Evolutionary conservation across 2,888 invertebrate genomes (phyloP), one percentile per base, ranked within the genome.

Genomic region (Drosophila prolongata): DNA sequence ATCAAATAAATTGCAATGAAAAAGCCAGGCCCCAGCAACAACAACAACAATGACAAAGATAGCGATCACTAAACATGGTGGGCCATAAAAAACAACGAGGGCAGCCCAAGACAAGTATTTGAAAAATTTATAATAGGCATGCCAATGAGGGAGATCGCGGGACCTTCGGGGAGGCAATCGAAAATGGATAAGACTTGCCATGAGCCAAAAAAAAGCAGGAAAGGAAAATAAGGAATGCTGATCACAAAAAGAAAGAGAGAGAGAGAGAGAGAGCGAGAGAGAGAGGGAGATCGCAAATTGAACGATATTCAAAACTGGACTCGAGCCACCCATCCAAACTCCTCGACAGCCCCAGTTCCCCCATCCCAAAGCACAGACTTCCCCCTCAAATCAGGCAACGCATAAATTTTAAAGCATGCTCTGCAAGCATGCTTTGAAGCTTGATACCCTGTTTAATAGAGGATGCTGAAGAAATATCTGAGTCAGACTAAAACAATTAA

Each of bases 1-100:
- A 83, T 87, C 82, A 83, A 83, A 83, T 83, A 83, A 83, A 83
- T 83, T 82, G 87, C 82, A 87, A 77, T 71, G 77, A 80, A 82
- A 77, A 66, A 65, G 59, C 24, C 62, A 40, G 42, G 40, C 57
- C 46, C 50, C 59, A 61, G 38, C 75, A 47, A 35, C 19, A 71
- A 60, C 19, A 71, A 60, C 43, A 47, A 67, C 75, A 75, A 75
- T 66, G 74, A 74, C 74, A 72, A 72, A 54, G 82, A 83, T 83
- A 67, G 86, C 86, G 79, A 83, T 83, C 82, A 72, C 73, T 65
- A 66, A 85, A 77, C 77, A 85, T 83, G 88, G 82, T 87, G 82
- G 86, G 65, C 88, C 49, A 56, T 50, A 9, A 37, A 42, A 19
- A 37, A 24, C 34, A 77, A 77, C 59, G 62, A 77, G 86, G 77